These are phyloP conservation scores for Drymodes brunneopygia DNA, from an alignment of 2,113 vertebrate species.

Conservation along the genomic window DNA sequence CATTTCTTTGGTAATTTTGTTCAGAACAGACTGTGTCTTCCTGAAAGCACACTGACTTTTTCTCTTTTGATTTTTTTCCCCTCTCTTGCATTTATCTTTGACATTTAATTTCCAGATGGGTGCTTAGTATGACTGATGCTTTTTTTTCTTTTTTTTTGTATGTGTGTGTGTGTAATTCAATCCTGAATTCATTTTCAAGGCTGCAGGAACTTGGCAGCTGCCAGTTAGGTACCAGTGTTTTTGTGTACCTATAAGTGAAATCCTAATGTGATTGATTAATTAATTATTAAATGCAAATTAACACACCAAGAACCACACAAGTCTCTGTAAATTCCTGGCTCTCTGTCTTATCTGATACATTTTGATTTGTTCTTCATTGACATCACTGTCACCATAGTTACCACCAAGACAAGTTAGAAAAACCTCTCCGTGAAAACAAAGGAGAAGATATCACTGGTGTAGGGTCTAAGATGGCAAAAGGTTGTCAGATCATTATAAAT, in stretches of 20 bases:
- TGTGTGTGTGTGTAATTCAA: conserved; percentile 1
- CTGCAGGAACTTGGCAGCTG: not conserved
- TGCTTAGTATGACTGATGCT: conserved; percentile 60
- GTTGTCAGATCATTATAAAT: not conserved
- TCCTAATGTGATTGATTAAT: not conserved
- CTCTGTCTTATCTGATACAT: not conserved
- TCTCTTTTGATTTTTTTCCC: conserved; percentile 39
- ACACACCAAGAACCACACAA: not conserved
- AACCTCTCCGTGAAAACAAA: not conserved
- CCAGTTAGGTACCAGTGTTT: not conserved
- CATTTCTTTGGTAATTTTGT: conserved; percentile 52
- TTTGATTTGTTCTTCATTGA: not conserved
- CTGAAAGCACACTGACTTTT: conserved; percentile 54
- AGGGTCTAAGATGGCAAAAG: not conserved
- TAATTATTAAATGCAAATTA: not conserved
- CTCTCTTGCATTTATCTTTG: conserved; percentile 63
- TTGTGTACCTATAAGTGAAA: not conserved
- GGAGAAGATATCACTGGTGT: not conserved
- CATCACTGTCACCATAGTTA: conserved; percentile 47
- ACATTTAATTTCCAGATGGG: conserved; percentile 73
- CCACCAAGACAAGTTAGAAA: not conserved
- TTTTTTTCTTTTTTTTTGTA: not conserved
- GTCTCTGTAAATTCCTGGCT: not conserved
- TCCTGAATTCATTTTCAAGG: conserved; percentile 40
- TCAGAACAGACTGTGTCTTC: conserved; percentile 60